A percentile compares a stretch with the other conserved stretches of the same genome.
Evolutionary conservation across 2,797 vertebrate species (phyloP).

Genomic region (Halcyon smyrnensis): DNA sequence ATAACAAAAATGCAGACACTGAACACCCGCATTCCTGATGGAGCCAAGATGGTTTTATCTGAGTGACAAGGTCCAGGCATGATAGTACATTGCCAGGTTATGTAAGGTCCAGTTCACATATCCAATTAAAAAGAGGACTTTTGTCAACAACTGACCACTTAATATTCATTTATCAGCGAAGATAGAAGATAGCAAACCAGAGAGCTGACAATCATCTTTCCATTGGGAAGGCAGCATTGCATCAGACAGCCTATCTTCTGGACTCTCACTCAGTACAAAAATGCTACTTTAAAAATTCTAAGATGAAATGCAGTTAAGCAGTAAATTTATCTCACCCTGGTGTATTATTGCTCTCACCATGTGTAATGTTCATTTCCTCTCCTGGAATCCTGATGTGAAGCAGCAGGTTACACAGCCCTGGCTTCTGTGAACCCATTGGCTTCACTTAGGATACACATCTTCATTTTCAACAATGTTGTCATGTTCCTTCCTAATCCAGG

Average conservation of each 20-base stretch:
- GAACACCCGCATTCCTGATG: neutral
- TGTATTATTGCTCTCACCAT: slow-evolving; percentile 46
- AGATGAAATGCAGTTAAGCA: slow-evolving; percentile 13
- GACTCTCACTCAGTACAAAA: slow-evolving; percentile 14
- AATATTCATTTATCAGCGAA: slow-evolving; percentile 31
- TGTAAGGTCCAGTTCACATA: slow-evolving; percentile 39
- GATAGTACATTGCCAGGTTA: slow-evolving; percentile 47
- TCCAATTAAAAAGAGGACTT: slow-evolving; percentile 54
- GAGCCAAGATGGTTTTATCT: slow-evolving; percentile 36
- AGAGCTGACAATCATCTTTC: slow-evolving; percentile 41
- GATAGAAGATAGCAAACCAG: slow-evolving; percentile 36
- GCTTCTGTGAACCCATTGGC: slow-evolving; percentile 31
- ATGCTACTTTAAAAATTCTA: slow-evolving; percentile 30
- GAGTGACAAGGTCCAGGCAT: slow-evolving; percentile 43
- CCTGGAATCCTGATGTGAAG: slow-evolving; percentile 52
- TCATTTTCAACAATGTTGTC: slow-evolving; percentile 66
- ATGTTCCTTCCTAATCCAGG: slow-evolving; percentile 70
- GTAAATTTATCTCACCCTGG: slow-evolving; percentile 61
- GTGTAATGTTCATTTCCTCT: slow-evolving; percentile 62
- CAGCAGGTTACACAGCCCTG: slow-evolving; percentile 59
- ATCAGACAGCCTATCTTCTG: neutral
- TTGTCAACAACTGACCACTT: slow-evolving; percentile 54
- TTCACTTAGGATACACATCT: slow-evolving; percentile 43
- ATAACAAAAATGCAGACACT: neutral
- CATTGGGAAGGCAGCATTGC: neutral